Evolutionary conservation across 2,888 invertebrate species (phyloP), one percentile per base, ranked within the genome.

Genomic region (Diploptera punctata): DNA sequence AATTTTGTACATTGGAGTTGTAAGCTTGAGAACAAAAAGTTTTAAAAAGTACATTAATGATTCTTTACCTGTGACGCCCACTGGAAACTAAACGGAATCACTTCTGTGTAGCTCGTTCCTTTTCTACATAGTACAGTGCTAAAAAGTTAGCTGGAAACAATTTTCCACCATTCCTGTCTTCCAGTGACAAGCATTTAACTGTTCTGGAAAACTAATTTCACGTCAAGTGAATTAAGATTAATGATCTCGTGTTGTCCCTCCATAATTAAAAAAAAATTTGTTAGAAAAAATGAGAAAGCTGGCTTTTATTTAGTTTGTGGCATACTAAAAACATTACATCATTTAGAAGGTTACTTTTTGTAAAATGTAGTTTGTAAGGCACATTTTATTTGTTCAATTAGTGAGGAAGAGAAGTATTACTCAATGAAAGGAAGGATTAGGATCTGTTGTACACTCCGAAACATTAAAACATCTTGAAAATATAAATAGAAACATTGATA

Each of bases 161-260:
- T 67, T 67, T 67, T 67, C 67, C 67, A 38, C 67, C 29, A 67
- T 67, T 67, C 67, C 49, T 67, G 67, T 60, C 29, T 24, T 29
- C 16, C 29, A 19, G 43, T 67, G 67, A 67, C 67, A 67, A 49
- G 67, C 67, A 29, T 67, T 67, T 67, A 67, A 67, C 67, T 47
- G 67, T 49, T 31, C 21, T 2, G 49, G 67, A 49, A 49, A 67
- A 67, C 47, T 67, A 67, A 67, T 67, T 67, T 29, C 49, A 47
- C 67, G 67, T 47, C 26, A 67, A 67, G 47, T 26, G 67, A 67
- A 67, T 67, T 49, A 67, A 67, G 67, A 67, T 67, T 67, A 67
- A 67, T 67, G 67, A 67, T 67, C 31, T 29, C 29, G 26, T n/a
- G 38, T 43, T 62, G 62, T 43, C 38, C 43, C 21, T 62, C 21